Conservation (phyloP, 2,888 invertebrate species). For the Cinara cedri region DNA sequence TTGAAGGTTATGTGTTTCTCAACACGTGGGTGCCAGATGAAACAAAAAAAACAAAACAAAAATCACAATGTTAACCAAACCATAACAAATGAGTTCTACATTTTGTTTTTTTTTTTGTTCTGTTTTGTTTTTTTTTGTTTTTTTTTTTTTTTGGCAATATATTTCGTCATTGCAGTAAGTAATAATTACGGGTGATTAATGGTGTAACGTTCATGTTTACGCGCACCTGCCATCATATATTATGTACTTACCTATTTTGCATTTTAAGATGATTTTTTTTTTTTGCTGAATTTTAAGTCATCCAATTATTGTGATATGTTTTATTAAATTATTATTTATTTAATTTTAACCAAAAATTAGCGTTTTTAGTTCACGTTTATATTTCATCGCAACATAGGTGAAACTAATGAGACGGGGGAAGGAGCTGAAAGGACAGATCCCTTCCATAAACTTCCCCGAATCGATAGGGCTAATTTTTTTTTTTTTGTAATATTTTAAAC, state of each 20-base stretch:
- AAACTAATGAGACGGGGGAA: no score
- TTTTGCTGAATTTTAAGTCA: not conserved
- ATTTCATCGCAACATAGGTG: no score
- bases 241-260: not conserved
- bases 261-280: not conserved
- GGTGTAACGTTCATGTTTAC: constrained; percentile 6
- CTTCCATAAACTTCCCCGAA: no score
- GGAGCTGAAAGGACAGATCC: no score
- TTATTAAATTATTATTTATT: no score
- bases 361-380: no score
- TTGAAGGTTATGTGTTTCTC: constrained; percentile 13
- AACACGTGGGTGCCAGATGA: not conserved
- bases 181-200: not conserved
- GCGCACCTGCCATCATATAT: not conserved
- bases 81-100: constrained; percentile 50
- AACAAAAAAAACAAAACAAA: not conserved
- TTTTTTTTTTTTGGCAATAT: not conserved
- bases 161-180: constrained; percentile 28
- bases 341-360: no score
- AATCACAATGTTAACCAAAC: constrained; percentile 16
- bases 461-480: no score
- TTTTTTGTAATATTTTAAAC: no score
- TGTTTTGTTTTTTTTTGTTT: not conserved
- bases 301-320: no score
- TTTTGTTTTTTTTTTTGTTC: not conserved